Evolutionary conservation across 1,140 invertebrate genomes (phyloP), one percentile per base, ranked within the genome.

Genomic region (Lanistes nyassanus): DNA sequence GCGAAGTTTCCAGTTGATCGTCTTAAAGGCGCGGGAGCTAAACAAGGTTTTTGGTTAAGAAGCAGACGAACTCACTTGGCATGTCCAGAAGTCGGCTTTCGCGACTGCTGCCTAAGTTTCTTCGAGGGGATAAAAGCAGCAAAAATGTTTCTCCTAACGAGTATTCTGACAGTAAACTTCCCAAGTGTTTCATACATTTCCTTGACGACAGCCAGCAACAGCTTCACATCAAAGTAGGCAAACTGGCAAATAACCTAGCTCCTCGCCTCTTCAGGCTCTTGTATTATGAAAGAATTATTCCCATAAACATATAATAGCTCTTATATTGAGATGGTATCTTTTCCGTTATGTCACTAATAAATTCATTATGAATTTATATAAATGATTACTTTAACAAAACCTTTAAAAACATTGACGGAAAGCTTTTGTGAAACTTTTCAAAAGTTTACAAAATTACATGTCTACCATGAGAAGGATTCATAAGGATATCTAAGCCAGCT

Each of bases 171-270:
- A 75, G 66, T 26, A 78, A 79, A 71, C 76, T 77, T 42, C 79
- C 80, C 34, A 53, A 67, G 13, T 83, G 79, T 70, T 67, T 65
- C 64, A 70, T 87, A 31, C 68, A 81, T 9, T 82, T 86, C 60
- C 69, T 87, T 69, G 85, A 87, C 76, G 84, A 85, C 68, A 81
- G 82, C 26, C 79, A 84, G 36, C 64, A 84, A 19, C 74, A 75
- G 36, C 66, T 86, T 36, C 64, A 80, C 36, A 76, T 85, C 73
- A 85, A 85, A 81, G 85, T 86, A 66, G 78, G 79, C 80, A 67
- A 74, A 58, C 6, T 31, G 21, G 13, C 19, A 36, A 36, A 31
- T 53, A 51, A 11, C 42, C 34, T 23, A 73, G 9, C 6, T 31
- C 34, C n/a, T n/a, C 39, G 21, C 47, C 34, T 60, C 2, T 9